Conservation (phyloP, 2,113 vertebrate genomes). For the Microcebus tavaratra region DNA sequence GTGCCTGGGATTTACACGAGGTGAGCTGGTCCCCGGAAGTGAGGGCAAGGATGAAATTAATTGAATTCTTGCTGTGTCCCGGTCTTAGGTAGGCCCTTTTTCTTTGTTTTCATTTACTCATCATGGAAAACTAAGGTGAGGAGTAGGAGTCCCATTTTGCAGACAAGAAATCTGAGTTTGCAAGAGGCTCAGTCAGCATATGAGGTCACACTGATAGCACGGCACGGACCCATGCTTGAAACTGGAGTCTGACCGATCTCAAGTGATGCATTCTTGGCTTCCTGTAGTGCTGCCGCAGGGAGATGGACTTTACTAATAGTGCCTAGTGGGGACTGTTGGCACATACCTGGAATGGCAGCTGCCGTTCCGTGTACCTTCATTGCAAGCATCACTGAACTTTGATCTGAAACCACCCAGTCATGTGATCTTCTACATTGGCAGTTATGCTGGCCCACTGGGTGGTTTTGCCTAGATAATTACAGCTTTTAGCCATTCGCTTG, state of each 20-base stretch:
- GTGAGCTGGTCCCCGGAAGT: slow-evolving; percentile 62
- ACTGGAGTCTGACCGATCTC: neutral
- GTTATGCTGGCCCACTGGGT: neutral
- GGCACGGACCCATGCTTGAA: neutral
- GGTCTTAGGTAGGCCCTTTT: neutral
- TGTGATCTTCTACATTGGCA: neutral
- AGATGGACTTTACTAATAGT: neutral
- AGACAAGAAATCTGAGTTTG: neutral
- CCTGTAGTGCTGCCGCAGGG: neutral
- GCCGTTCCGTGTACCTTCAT: neutral
- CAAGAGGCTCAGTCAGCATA: neutral
- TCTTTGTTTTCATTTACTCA: neutral
- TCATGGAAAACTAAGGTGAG: neutral
- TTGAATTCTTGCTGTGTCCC: neutral
- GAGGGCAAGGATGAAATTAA: neutral
- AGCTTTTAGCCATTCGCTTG: neutral
- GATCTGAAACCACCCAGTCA: neutral
- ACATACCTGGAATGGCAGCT: neutral
- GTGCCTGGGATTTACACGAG: slow-evolving; percentile 86
- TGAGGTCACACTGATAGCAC: neutral
- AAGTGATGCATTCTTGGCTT: neutral
- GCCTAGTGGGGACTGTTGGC: neutral
- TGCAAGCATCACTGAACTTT: neutral
- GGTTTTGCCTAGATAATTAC: neutral
- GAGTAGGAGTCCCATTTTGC: neutral